phyloP scores from a whole-genome alignment of 2,888 invertebrate genomes.

The Anthophora plumipes region DNA sequence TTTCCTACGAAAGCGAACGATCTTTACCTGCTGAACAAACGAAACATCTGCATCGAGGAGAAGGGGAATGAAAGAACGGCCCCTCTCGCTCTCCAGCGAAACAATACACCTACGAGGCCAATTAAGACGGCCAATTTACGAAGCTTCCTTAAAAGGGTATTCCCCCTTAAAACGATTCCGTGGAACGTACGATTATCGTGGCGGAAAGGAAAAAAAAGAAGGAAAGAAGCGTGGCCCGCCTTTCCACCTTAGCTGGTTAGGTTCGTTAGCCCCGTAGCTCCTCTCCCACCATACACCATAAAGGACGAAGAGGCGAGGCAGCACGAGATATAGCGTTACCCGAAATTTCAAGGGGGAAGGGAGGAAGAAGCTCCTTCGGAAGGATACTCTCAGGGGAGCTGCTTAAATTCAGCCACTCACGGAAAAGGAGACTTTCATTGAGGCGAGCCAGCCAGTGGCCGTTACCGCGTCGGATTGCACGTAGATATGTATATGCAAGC shows the following conservation, averaged over 20 bases:
- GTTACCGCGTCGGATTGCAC: slow-evolving; percentile 63
- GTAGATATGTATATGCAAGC: slow-evolving; percentile 58
- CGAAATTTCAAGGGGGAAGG: slow-evolving; percentile 1
- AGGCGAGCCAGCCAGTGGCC: slow-evolving; percentile 59
- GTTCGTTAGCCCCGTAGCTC: slow-evolving; percentile 27
- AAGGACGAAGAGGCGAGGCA: not conserved
- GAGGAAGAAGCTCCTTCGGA: not conserved
- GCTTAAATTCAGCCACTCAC: slow-evolving; percentile 67
- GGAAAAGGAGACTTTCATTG: slow-evolving; percentile 71
- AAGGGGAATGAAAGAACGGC: not conserved
- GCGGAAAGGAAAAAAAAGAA: too few species aligned
- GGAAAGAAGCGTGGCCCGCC: not conserved
- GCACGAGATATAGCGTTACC: too few species aligned
- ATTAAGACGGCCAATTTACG: slow-evolving; percentile 51
- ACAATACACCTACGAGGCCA: slow-evolving; percentile 34
- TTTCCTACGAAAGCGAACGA: not conserved
- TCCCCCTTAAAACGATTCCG: slow-evolving; percentile 28
- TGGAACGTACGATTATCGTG: slow-evolving; percentile 46
- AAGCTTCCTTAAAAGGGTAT: slow-evolving; percentile 45
- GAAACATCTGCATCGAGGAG: slow-evolving; percentile 40
- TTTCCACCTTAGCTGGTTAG: not conserved
- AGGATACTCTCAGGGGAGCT: slow-evolving; percentile 36
- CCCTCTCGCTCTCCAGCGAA: not conserved
- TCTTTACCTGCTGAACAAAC: slow-evolving; percentile 24
- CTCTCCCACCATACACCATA: slow-evolving; percentile 16